Evolutionary conservation across 2,797 vertebrate genomes (phyloP).

Genomic region (Hafferia zeledoni): DNA sequence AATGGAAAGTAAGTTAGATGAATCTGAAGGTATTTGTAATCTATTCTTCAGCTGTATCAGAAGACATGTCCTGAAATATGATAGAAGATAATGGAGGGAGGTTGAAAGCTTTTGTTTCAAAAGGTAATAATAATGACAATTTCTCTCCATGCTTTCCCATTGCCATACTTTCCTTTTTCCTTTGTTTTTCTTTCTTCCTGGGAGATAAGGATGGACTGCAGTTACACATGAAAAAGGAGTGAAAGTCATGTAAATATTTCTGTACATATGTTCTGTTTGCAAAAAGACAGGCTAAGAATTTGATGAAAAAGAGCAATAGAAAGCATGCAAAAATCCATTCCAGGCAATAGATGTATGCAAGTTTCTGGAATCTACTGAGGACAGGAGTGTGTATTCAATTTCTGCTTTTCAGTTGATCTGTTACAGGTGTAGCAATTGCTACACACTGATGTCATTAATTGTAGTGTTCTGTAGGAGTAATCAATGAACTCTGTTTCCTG

Average conservation of each 20-base stretch:
- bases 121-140: slow-evolving; percentile 60
- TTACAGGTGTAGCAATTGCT: slow-evolving; percentile 19
- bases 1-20: slow-evolving; percentile 60
- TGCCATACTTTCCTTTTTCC: background rate
- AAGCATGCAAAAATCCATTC: slow-evolving; percentile 21
- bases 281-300: background rate
- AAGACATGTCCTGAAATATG: slow-evolving; percentile 52
- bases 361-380: background rate
- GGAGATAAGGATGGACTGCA: background rate
- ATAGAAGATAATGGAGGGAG: slow-evolving; percentile 25
- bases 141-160: slow-evolving; percentile 10
- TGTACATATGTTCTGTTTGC: background rate
- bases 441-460: slow-evolving; percentile 27
- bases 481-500: slow-evolving; percentile 33
- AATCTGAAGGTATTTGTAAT: slow-evolving; percentile 62
- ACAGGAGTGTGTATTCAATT: slow-evolving; percentile 25
- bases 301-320: slow-evolving; percentile 1
- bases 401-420: background rate
- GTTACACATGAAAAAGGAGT: background rate
- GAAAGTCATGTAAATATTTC: background rate
- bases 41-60: slow-evolving; percentile 36
- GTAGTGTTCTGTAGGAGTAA: slow-evolving; percentile 29
- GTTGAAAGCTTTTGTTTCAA: slow-evolving; percentile 63
- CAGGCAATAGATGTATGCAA: background rate
- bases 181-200: background rate